Evolutionary conservation across 1,140 invertebrate species (phyloP).

Genomic region (Pogonomyrmex barbatus): DNA sequence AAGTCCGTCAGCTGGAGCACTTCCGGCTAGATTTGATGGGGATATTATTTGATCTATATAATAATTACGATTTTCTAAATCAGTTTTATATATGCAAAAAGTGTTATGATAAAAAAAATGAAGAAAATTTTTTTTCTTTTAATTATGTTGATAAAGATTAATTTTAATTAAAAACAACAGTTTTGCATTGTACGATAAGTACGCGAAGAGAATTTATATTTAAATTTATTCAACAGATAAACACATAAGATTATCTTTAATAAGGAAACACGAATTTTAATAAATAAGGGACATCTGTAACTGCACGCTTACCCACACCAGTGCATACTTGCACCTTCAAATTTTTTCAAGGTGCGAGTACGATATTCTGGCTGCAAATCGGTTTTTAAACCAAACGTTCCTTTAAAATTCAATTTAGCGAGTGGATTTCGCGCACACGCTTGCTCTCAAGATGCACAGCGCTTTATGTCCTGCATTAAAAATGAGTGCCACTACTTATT

Average conservation of each 20-base stretch:
- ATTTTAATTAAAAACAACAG: conserved; percentile 13
- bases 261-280: background rate
- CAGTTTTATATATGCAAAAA: background rate
- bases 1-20: background rate
- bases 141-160: background rate
- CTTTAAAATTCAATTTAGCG: conserved; percentile 64
- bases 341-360: conserved; percentile 16
- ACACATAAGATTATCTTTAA: background rate
- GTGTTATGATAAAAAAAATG: background rate
- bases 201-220: background rate
- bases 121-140: too few relatives aligned
- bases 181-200: background rate
- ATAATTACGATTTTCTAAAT: conserved; percentile 21
- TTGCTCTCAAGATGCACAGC: conserved; percentile 55
- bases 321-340: background rate
- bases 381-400: conserved; percentile 60
- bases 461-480: conserved; percentile 64
- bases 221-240: background rate
- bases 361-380: conserved; percentile 45
- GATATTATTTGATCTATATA: background rate
- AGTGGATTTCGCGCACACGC: conserved; percentile 54
- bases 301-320: background rate
- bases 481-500: conserved; percentile 63
- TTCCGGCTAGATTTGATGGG: background rate
- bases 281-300: background rate